Percentiles rank a stretch among this genome's conserved stretches.
Evolutionary conservation across 2,888 invertebrate species (phyloP).

Genomic region (Bombylius major): DNA sequence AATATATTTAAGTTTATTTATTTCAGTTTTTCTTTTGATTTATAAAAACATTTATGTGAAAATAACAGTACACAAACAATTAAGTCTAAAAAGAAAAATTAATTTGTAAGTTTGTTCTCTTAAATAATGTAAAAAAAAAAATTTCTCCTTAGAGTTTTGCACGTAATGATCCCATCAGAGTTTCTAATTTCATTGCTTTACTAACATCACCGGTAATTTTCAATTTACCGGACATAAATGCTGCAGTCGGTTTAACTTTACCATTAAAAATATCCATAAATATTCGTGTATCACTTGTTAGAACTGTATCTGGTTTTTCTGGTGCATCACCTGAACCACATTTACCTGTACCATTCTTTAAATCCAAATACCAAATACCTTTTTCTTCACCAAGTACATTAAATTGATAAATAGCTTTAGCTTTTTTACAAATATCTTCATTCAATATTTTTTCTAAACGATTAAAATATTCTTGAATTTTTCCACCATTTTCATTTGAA

Average conservation of each 20-base stretch:
- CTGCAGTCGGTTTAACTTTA: conserved; percentile 71
- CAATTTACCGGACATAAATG: conserved; percentile 93
- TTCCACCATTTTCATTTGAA: conserved; percentile 27
- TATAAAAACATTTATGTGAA: no score
- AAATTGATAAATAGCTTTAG: conserved; percentile 77
- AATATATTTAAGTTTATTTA: no score
- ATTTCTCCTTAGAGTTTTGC: conserved; percentile 26
- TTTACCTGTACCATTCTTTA: conserved; percentile 72
- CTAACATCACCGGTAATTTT: conserved; percentile 86
- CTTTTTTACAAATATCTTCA: conserved; percentile 68
- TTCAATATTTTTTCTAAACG: conserved; percentile 57
- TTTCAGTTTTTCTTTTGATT: no score
- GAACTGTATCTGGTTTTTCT: conserved; percentile 61
- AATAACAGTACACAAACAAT: neutral
- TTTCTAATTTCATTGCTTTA: conserved; percentile 90
- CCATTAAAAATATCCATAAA: conserved; percentile 73
- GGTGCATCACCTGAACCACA: conserved; percentile 67
- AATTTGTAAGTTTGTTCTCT: no score
- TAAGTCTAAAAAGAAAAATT: neutral
- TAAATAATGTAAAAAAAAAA: neutral
- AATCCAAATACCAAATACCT: conserved; percentile 72
- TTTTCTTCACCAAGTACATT: conserved; percentile 63
- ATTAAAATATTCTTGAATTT: conserved; percentile 55
- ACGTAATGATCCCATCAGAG: conserved; percentile 70
- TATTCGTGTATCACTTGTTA: conserved; percentile 69